Conservation (phyloP, 1,140 invertebrate species). For the Reticulitermes speratus region DNA sequence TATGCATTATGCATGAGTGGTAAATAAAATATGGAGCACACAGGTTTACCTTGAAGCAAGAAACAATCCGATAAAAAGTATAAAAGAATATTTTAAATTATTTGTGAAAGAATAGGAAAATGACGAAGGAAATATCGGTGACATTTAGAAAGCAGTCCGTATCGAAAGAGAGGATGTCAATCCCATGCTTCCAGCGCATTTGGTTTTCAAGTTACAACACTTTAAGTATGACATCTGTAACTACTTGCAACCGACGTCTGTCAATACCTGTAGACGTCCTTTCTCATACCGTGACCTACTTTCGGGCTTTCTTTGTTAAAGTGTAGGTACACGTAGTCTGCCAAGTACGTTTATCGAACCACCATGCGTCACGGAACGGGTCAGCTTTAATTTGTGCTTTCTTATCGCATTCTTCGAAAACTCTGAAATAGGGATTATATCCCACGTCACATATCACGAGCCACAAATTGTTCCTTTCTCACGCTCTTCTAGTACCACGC, state of each 20-base stretch:
- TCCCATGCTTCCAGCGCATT: neutral
- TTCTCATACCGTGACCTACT: neutral
- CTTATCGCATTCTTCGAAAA: neutral
- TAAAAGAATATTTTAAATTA: no score
- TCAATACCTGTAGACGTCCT: neutral
- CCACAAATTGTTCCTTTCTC: neutral
- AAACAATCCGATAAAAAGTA: no score
- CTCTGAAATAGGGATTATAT: neutral
- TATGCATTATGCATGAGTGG: no score
- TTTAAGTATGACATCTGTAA: neutral
- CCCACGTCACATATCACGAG: neutral
- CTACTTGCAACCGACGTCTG: neutral
- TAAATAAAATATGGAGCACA: no score
- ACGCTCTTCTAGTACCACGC: no score
- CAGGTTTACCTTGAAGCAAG: no score
- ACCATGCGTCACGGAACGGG: neutral
- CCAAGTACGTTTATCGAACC: neutral
- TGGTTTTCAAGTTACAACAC: neutral
- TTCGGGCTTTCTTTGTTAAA: neutral
- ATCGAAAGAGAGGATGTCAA: neutral
- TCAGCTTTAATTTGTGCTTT: neutral
- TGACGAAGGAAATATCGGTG: neutral
- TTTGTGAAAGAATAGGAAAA: neutral
- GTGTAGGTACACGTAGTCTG: neutral
- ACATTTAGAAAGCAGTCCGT: neutral